Evolutionary conservation across 2,113 vertebrate genomes (phyloP).

Genomic region (Pithys albifrons): DNA sequence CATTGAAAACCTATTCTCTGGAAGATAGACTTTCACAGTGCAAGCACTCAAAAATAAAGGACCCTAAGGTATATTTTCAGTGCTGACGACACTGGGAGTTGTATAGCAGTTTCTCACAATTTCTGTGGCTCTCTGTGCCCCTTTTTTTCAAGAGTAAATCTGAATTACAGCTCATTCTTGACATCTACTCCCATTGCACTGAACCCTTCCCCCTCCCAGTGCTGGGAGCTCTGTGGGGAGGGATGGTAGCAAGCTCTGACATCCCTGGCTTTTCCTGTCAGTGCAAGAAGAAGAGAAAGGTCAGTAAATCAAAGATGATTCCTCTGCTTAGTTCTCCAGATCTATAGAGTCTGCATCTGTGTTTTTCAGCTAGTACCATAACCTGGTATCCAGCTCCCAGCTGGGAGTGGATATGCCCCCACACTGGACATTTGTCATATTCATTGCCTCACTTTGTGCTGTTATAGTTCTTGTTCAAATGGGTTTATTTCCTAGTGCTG

Average conservation of each 20-base stretch:
- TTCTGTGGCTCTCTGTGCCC: not conserved
- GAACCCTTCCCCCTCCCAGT: not conserved
- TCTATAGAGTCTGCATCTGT: too few relatives aligned
- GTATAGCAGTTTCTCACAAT: not conserved
- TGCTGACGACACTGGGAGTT: not conserved
- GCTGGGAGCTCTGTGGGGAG: not conserved
- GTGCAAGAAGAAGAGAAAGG: not conserved
- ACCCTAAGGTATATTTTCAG: not conserved
- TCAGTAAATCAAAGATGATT: not conserved
- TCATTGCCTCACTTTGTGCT: not conserved
- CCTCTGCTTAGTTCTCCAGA: not conserved
- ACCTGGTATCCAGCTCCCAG: not conserved
- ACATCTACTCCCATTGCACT: not conserved
- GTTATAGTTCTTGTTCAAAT: not conserved
- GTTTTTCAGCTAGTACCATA: not conserved
- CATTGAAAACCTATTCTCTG: not conserved
- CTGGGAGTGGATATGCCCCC: not conserved
- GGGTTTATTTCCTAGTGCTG: not conserved
- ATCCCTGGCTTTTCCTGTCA: not conserved
- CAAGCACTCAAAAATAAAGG: not conserved
- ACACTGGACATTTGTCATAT: not conserved
- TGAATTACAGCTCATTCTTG: not conserved
- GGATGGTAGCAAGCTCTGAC: not conserved
- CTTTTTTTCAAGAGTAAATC: not conserved
- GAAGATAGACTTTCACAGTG: not conserved